These are phyloP conservation scores for Nemotelus nigrinus DNA, from an alignment of 2,888 invertebrate species.

Conservation along the genomic window DNA sequence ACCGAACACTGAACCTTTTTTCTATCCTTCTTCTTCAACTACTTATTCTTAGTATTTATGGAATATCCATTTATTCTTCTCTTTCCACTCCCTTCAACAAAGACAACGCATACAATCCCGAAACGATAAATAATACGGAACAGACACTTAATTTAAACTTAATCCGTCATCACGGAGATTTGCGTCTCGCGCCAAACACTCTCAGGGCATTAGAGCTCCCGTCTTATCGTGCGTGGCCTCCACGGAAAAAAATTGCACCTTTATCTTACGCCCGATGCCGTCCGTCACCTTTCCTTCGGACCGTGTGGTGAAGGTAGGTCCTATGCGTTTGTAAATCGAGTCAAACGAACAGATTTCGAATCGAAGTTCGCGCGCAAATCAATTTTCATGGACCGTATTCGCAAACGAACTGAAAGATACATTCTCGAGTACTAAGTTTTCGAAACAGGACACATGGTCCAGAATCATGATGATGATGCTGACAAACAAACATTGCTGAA, in stretches of 20 bases:
- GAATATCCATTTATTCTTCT: conserved; percentile 11
- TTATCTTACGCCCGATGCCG: too few relatives aligned
- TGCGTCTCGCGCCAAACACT: conserved; percentile 9
- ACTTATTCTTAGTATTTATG: background rate
- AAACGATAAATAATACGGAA: conserved; percentile 34
- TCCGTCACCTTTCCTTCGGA: background rate
- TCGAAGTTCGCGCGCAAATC: conserved; percentile 20
- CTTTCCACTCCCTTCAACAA: background rate
- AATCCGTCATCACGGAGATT: conserved; percentile 33
- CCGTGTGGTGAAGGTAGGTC: background rate
- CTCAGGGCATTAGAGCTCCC: background rate
- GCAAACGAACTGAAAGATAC: conserved; percentile 32
- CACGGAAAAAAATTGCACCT: too few relatives aligned
- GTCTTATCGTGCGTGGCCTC: too few relatives aligned
- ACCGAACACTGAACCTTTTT: conserved; percentile 1
- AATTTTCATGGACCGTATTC: background rate
- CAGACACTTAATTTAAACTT: conserved; percentile 42
- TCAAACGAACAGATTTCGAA: background rate
- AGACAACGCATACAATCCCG: background rate
- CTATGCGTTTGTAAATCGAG: conserved; percentile 21
- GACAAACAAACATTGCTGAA: background rate
- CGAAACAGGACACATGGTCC: conserved; percentile 29
- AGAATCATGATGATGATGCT: conserved; percentile 19
- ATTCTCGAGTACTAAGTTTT: conserved; percentile 22
- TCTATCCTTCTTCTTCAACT: background rate